Base-by-base conservation (phyloP, 2,888 invertebrate species). In the Elegia similella region DNA sequence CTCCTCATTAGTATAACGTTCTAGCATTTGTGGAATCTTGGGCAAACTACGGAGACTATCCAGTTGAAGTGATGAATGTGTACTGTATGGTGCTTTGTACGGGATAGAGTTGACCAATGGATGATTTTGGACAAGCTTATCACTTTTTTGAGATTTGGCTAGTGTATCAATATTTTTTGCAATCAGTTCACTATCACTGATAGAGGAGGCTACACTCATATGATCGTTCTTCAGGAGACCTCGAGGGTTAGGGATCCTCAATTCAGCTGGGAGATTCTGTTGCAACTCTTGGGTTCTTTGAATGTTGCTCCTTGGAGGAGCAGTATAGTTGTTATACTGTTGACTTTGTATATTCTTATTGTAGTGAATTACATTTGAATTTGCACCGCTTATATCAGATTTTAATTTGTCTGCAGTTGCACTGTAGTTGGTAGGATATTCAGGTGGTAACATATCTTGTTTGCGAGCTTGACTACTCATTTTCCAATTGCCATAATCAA, bases 21-120 rank as follows among this genome's bases (percentile, higher is more conserved):
- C 94, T 48, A 94, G 84, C 78, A 94, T 93, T 77, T 93, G 94
- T 12, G 93, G 92, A 59, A 94, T 83, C 73, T 92, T 93, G 6
- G 93, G 89, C 59, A 94, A 77, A 75, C 92, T 93, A 43, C 93
- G 82, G 59, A 93, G 74, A 44, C 90, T 86, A 54, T 93, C 93
- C 58, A 93, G 83, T 43, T 91, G 88, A 52, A 92, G 76, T 10
- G 88, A 65, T 1, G 90, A 73, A 62, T 90, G 78, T 53, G 79
- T 71, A 61, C 77, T 82, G 57, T 87, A 90, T 7, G 88, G 81
- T 34, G 86, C 76, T 70, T 90, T 91, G 62, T 89, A 91, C 1
- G 83, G 79, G 62, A 84, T 77, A n/a, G 88, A 78, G 57, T 72
- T 78, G n/a, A 80, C 82, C 52, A 88, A 63, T 52, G 86, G 79